Evolutionary conservation across 53 echinoderm and acorn worm species (phyloP).

Genomic region (Luidia sarsii): DNA sequence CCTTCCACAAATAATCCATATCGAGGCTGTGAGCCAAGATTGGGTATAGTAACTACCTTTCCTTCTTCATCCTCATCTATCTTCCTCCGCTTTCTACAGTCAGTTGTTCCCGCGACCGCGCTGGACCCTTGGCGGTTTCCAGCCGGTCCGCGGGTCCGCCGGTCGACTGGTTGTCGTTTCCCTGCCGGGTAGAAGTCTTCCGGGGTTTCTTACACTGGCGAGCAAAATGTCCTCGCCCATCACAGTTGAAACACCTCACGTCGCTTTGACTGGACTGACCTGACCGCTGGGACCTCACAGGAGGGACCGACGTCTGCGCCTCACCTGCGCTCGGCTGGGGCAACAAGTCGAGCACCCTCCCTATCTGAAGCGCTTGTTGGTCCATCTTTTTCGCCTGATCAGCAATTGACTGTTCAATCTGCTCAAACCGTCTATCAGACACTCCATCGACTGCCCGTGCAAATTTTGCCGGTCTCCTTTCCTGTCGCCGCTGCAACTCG

Average conservation of each 20-base stretch:
- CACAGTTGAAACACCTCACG: not conserved
- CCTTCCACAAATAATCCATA: conserved; percentile 9
- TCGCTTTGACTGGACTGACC: no score
- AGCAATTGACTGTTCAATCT: no score
- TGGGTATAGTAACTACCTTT: not conserved
- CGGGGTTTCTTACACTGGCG: not conserved
- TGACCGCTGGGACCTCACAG: no score
- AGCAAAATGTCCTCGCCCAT: not conserved
- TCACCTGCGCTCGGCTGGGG: no score
- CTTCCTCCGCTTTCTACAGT: not conserved
- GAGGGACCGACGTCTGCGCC: no score
- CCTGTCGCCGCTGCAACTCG: no score
- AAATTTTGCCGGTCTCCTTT: no score
- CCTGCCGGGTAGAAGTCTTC: not conserved
- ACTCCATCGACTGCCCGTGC: no score
- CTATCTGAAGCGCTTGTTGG: no score
- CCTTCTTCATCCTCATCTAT: not conserved
- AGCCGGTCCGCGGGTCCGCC: conserved; percentile 27
- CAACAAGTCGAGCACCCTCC: no score
- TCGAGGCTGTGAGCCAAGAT: not conserved
- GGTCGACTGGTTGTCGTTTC: conserved; percentile 34
- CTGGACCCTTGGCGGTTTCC: conserved; percentile 21
- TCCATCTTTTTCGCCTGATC: no score
- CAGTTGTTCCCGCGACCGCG: not conserved
- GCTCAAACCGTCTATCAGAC: no score